Percentiles rank a stretch among this genome's conserved stretches.
Evolutionary conservation across 2,888 invertebrate species (phyloP).

Genomic region (Resseliella maxima): DNA sequence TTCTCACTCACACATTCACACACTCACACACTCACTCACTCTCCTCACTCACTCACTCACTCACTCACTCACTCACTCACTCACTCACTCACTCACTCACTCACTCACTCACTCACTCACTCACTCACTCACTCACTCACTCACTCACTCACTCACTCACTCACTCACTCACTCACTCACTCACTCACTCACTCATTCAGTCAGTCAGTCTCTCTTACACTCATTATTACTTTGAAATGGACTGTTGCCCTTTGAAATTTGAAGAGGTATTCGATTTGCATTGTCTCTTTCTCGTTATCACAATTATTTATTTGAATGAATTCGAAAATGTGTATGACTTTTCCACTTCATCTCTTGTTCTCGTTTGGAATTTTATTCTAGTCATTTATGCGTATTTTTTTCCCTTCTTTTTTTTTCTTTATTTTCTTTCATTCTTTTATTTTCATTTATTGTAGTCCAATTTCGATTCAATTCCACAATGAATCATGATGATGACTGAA

Average conservation of each 20-base stretch:
- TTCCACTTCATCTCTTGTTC: background rate
- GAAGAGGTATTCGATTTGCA: background rate
- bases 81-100: background rate
- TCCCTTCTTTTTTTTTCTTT: too few species aligned
- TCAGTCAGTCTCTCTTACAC: too few species aligned
- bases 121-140: background rate
- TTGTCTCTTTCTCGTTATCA: slow-evolving; percentile 14
- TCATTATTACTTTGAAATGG: too few species aligned
- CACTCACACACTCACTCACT: background rate
- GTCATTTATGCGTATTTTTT: background rate
- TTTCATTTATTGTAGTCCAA: too few species aligned
- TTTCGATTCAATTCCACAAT: too few species aligned
- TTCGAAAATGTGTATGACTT: background rate
- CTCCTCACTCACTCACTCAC: background rate
- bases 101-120: background rate
- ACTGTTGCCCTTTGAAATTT: background rate
- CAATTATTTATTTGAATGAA: background rate
- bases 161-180: background rate
- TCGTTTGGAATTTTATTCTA: background rate
- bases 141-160: background rate
- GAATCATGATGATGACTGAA: too few species aligned
- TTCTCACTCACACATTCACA: background rate
- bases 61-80: background rate
- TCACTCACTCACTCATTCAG: background rate
- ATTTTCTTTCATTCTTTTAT: background rate